Conservation (phyloP, 2,797 vertebrate species). For the Psittacula echo region DNA sequence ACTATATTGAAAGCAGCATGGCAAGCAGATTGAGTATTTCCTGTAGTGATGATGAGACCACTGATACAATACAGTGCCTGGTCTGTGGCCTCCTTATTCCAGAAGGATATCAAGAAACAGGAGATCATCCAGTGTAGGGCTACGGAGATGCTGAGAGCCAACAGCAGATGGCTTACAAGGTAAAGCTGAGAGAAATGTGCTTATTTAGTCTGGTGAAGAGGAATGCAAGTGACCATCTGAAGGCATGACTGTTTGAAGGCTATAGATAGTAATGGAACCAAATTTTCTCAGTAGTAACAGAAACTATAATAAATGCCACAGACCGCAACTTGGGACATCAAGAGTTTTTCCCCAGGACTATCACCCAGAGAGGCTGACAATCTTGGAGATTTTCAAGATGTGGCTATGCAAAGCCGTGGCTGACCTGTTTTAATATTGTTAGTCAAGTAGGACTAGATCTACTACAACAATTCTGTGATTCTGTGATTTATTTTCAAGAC, state of each 20-base stretch:
- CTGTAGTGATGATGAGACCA: neutral
- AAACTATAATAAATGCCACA: neutral
- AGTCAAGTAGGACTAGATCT: neutral
- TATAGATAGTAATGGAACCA: neutral
- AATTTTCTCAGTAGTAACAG: neutral
- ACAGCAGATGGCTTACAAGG: neutral
- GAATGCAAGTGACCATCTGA: neutral
- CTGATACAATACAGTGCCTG: neutral
- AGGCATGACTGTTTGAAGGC: neutral
- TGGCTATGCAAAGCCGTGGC: neutral
- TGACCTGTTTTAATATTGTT: neutral
- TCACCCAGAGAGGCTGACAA: neutral
- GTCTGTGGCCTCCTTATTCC: accelerated
- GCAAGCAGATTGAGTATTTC: neutral
- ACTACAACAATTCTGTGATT: neutral
- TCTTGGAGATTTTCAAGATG: neutral
- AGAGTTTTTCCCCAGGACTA: neutral
- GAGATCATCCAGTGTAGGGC: neutral
- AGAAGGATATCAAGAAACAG: neutral
- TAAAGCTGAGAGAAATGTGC: neutral
- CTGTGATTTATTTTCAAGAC: neutral
- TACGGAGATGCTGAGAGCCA: neutral
- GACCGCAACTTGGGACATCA: neutral
- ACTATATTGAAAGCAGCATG: neutral
- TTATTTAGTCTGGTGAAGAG: neutral